phyloP scores from a whole-genome alignment of 2,113 vertebrate species.

The Craseonycteris thonglongyai region DNA sequence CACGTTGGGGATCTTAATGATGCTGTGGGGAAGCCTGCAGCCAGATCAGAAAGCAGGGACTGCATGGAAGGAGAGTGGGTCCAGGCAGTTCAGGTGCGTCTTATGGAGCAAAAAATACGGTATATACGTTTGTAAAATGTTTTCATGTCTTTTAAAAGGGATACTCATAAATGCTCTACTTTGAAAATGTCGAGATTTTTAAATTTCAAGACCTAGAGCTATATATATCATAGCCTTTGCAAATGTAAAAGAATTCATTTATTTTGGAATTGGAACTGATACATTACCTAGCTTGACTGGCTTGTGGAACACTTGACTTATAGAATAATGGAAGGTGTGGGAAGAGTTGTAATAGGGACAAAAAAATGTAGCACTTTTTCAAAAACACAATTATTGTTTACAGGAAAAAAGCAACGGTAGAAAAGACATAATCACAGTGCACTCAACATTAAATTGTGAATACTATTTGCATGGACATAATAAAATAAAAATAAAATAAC shows the following conservation, averaged over 20 bases:
- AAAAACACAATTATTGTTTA: neutral
- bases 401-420: neutral
- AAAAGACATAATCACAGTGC: neutral
- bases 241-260: neutral
- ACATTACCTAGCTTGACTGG: neutral
- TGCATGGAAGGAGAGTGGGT: too few species aligned
- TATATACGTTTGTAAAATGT: too few species aligned
- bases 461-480: neutral
- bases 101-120: too few species aligned
- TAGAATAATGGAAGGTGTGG: neutral
- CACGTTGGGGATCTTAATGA: too few species aligned
- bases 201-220: neutral
- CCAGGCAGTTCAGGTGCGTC: too few species aligned
- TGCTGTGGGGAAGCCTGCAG: too few species aligned
- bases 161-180: neutral
- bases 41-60: too few species aligned
- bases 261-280: neutral
- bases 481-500: neutral
- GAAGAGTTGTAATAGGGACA: neutral
- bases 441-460: neutral
- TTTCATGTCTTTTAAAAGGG: neutral
- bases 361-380: neutral
- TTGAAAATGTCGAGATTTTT: neutral
- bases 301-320: neutral
- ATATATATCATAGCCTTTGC: neutral